phyloP scores from a whole-genome alignment of 2,797 vertebrate genomes.

The Delichon dasypus region DNA sequence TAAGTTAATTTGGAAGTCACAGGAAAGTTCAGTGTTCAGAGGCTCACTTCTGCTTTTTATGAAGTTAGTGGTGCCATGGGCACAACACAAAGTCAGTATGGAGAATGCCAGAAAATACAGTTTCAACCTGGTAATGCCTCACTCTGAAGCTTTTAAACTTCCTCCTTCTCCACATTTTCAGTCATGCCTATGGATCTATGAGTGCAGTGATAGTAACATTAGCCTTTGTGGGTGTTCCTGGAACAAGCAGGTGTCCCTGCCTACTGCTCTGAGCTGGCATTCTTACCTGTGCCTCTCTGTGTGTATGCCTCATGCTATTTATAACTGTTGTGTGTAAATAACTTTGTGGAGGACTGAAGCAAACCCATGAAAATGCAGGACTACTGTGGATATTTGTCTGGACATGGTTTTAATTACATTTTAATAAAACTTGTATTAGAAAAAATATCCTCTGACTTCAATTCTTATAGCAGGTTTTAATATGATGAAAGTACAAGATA shows the following conservation, averaged over 20 bases:
- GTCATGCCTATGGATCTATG: neutral
- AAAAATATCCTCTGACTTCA: neutral
- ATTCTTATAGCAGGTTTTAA: neutral
- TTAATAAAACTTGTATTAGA: neutral
- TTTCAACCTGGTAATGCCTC: neutral
- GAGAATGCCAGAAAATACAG: neutral
- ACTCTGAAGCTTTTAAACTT: neutral
- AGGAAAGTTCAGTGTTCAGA: neutral
- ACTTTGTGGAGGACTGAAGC: neutral
- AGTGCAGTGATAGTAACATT: neutral
- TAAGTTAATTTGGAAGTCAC: neutral
- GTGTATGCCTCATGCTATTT: neutral
- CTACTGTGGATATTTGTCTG: neutral
- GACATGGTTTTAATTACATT: neutral
- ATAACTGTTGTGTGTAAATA: neutral
- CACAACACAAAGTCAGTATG: neutral
- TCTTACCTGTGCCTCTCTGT: neutral
- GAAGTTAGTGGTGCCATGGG: neutral
- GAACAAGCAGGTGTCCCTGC: neutral
- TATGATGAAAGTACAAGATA: neutral
- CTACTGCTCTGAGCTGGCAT: neutral
- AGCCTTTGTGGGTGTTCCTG: neutral
- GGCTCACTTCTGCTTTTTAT: neutral
- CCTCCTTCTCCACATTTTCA: neutral
- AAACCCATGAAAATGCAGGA: neutral